Base-by-base conservation (phyloP, 1,140 invertebrate species). In the Eriosoma lanigerum region DNA sequence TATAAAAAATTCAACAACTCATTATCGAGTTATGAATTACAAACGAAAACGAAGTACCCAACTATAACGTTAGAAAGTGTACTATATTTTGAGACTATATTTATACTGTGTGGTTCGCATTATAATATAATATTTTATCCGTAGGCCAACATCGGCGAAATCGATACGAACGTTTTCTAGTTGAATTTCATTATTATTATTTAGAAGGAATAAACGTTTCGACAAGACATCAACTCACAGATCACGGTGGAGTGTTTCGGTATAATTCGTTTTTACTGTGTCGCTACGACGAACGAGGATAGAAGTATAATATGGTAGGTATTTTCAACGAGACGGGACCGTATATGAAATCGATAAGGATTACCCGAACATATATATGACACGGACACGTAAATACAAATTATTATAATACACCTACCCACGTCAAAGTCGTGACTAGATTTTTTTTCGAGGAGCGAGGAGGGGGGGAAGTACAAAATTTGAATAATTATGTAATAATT, bases 311-410 rank as follows among this genome's bases (percentile, higher is more conserved):
- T 62, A 62, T 4, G 26, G 8, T 38, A 38, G 15, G 26, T 29
- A 26, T 15, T 12, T 15, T 12, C 8, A 38, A 64, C 62, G 32
- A n/a, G n/a, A 19, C 3, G 32, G 62, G 32, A 38, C 19, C 29
- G 32, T 21, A 64, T 12, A 64, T 12, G 32, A 38, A 64, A 64
- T 64, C 62, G 62, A 64, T 64, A 64, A 64, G 62, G 62, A 64
- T 64, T 64, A 64, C 62, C 60, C 32, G 62, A 64, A 64, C 62
- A 29, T 38, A n/a, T 64, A 48, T 48, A 48, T 38, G 10, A 48
- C 12, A 15, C 46, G 62, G 32, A 64, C 29, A n/a, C 9, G 32
- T 64, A 44, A n/a, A 64, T 62, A 62, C 32, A 38, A 38, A 38
- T 38, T 38, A 38, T 38, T 38, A 60, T 26, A 9, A 24, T 58